Base-by-base conservation (phyloP, 2,797 vertebrate species). In the Gymnopithys bicolor region DNA sequence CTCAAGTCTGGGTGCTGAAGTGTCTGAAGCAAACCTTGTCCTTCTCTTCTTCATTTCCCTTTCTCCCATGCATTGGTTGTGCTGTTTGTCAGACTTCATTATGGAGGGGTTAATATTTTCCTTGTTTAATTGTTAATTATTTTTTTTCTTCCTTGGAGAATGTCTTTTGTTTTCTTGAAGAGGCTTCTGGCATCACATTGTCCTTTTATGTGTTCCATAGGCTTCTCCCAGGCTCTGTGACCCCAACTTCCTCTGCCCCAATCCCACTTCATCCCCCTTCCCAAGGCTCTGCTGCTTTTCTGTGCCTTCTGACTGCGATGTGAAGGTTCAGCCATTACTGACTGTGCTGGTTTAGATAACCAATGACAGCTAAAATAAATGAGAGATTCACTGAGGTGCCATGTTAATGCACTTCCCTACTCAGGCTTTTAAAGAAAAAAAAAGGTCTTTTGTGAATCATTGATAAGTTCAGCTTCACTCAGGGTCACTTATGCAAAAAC, bases 381-480 rank as follows among this genome's bases (percentile, higher is more conserved):
- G 77, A 86, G 76, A 46, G 77, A 73, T 93, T 43, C 73, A 74
- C 66, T 30, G 83, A 94, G 87, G 48, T 90, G 71, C 87, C 78
- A 46, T 81, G 89, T 95, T 95, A 95, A 96, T 96, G 87, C 64
- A 87, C 88, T 96, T 93, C 67, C 89, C 58, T 84, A 37, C 91
- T 93, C 81, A 87, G 84, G 93, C 87, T 96, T 97, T 94, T 80
- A 94, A 81, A 86, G 66, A 7, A 10, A 2, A 19, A 59, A 89
- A 81, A 79, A 27, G 12, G 45, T 68, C 66, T 93, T 96, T 96
- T 97, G 97, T 97, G 97, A 98, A 95, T 97, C 96, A 97, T 95
- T 94, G 97, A 97, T 98, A 97, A 98, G 91, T 97, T 98, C 97
- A 98, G 97, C 95, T 97, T 97, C 91, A 77, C 87, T 95, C 87